phyloP scores from a whole-genome alignment of 2,113 vertebrate genomes.

The Calidris pygmaea region DNA sequence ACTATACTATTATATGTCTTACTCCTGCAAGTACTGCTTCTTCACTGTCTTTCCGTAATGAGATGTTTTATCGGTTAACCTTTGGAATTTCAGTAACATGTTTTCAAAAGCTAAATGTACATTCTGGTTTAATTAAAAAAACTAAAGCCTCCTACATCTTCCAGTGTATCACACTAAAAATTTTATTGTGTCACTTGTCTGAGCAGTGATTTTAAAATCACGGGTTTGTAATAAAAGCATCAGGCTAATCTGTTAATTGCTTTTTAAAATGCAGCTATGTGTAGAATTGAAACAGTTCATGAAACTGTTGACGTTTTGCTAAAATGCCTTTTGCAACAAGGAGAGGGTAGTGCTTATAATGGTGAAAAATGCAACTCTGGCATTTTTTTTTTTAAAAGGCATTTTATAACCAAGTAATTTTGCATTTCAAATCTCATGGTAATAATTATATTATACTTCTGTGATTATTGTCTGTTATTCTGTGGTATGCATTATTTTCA shows the following conservation, averaged over 20 bases:
- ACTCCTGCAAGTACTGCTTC: neutral
- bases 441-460: neutral
- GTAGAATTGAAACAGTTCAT: neutral
- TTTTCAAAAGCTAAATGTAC: neutral
- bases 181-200: neutral
- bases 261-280: neutral
- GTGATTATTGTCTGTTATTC: neutral
- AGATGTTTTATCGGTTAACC: neutral
- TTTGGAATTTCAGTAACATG: neutral
- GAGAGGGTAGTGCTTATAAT: neutral
- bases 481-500: neutral
- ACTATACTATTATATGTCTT: neutral
- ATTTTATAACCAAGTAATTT: neutral
- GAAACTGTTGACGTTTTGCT: neutral
- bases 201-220: neutral
- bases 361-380: neutral
- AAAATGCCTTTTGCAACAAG: neutral
- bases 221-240: neutral
- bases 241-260: neutral
- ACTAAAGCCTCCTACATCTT: rapidly evolving
- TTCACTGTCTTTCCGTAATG: neutral
- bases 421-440: neutral
- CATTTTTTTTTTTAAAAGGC: neutral
- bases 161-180: neutral
- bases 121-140: neutral